Conservation (phyloP, 2,113 vertebrate species). For the Chinchilla lanigera region DNA sequence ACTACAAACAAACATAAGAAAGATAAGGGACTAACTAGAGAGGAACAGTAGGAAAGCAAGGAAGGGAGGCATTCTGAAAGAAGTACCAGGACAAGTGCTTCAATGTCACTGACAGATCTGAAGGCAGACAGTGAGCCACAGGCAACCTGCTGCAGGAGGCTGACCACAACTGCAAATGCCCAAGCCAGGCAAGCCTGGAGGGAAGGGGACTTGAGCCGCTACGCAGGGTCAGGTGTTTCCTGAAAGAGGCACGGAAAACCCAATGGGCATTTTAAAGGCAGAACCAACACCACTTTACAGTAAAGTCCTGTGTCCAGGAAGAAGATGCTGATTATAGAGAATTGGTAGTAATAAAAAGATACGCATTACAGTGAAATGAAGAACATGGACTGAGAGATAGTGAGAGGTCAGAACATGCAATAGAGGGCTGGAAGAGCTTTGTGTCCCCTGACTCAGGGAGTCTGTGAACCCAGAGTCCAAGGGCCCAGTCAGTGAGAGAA, state of each 20-base stretch:
- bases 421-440: neutral
- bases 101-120: neutral
- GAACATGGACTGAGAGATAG: neutral
- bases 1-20: neutral
- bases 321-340: neutral
- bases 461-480: slow-evolving; percentile 50
- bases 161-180: neutral
- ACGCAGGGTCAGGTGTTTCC: neutral
- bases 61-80: neutral
- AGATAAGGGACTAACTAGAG: neutral
- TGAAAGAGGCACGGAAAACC: neutral
- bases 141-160: neutral
- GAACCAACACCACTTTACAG: neutral
- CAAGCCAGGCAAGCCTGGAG: neutral
- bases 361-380: neutral
- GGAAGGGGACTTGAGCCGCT: neutral
- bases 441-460: slow-evolving; percentile 22
- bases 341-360: neutral
- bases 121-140: neutral
- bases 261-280: neutral
- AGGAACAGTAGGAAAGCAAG: neutral
- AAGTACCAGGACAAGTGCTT: neutral
- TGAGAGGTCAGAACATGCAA: neutral
- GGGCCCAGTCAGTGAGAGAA: neutral
- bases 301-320: neutral